Evolutionary conservation across 37 sponge, comb jelly and placozoan genomes (phyloP).

Genomic region (Eunapius fragilis): DNA sequence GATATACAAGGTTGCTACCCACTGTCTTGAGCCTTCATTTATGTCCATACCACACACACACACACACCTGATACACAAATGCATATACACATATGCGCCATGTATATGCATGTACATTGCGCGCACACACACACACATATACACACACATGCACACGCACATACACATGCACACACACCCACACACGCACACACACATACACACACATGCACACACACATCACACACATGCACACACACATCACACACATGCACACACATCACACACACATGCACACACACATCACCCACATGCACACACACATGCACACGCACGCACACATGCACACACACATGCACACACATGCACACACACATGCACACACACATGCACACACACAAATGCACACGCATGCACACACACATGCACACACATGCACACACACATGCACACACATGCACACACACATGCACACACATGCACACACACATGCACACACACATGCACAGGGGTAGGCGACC

Average conservation of each 20-base stretch:
- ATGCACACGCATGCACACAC: neutral
- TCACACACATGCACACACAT: too few relatives aligned
- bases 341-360: neutral
- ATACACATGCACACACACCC: neutral
- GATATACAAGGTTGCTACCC: constrained; percentile 84
- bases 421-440: neutral
- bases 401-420: neutral
- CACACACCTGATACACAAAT: too few relatives aligned
- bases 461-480: neutral
- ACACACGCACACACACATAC: neutral
- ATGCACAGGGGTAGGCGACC: constrained; percentile 83
- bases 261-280: neutral
- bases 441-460: neutral
- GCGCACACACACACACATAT: neutral
- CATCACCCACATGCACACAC: neutral
- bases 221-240: neutral
- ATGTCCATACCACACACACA: neutral
- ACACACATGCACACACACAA: neutral
- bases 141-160: neutral
- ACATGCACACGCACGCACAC: neutral
- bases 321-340: neutral
- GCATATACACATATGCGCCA: too few relatives aligned
- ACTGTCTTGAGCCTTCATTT: neutral
- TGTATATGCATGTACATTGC: neutral
- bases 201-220: constrained; percentile 2